Evolutionary conservation across 2,797 vertebrate species (phyloP).

Genomic region (Clarias pachynema): DNA sequence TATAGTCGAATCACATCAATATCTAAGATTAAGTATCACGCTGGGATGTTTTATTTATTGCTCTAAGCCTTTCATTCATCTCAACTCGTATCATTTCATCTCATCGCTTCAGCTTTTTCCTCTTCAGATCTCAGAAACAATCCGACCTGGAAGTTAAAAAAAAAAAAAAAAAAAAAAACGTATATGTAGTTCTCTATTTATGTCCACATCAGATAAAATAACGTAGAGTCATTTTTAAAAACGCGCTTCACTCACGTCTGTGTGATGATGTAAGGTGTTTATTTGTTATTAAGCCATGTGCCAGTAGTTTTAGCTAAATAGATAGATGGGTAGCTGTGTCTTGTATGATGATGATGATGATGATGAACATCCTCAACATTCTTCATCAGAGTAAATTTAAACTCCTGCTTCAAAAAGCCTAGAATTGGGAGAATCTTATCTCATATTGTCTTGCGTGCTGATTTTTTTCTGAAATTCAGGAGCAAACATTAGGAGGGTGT

Average conservation of each 20-base stretch:
- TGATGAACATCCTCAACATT: background rate
- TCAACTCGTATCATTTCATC: conserved; percentile 20
- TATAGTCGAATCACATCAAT: conserved; percentile 12
- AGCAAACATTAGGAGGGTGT: background rate
- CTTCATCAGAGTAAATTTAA: background rate
- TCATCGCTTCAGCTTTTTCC: conserved; percentile 40
- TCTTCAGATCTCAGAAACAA: background rate
- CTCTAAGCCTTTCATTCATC: conserved; percentile 37
- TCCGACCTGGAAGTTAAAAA: conserved; percentile 5
- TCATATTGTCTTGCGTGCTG: too few relatives aligned
- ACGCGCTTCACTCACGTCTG: conserved; percentile 62
- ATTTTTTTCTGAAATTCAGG: background rate
- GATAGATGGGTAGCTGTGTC: conserved; percentile 68
- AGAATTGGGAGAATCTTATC: background rate
- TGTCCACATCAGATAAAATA: conserved; percentile 70
- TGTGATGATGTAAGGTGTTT: conserved; percentile 70
- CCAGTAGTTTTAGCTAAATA: conserved; percentile 68
- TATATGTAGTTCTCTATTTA: conserved; percentile 67
- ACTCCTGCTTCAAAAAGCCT: background rate
- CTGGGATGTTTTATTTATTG: conserved; percentile 74
- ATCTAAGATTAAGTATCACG: conserved; percentile 67
- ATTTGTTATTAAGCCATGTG: conserved; percentile 64
- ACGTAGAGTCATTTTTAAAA: conserved; percentile 63
- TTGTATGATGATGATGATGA: conserved; percentile 21
- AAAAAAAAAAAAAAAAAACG: background rate